Evolutionary conservation across 2,888 invertebrate species (phyloP), one percentile per base, ranked within the genome.

Genomic region (Syritta pipiens): DNA sequence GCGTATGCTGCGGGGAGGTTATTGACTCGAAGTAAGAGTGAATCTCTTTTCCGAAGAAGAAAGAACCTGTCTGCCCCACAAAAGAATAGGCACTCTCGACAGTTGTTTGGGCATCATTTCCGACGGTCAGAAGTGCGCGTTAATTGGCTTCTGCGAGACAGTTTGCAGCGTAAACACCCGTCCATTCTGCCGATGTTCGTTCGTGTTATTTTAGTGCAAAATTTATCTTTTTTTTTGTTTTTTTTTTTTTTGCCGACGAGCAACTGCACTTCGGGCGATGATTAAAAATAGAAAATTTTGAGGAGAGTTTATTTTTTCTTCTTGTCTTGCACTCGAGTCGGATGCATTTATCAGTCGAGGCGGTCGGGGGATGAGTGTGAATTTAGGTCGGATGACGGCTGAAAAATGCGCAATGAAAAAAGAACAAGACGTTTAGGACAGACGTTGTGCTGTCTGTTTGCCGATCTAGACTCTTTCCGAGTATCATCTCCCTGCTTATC

Each of bases 131-230:
- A 77, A 77, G 71, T 77, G 71, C 77, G 53, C 53, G 77, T 67
- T 77, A 77, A 77, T 77, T 77, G 71, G 53, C 60, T 67, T 6
- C 40, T 60, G 40, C 46, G 44, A 71, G 65, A 71, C 65, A 71
- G 48, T 67, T 14, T 49, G 32, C 19, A 77, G 67, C 55, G 77
- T 77, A 77, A 77, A 77, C 77, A 77, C 53, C 53, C 42, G 35
- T 49, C 30, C 44, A 53, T 57, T 59, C 26, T 44, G 9, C 22
- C 14, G 63, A 32, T 51, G 44, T 32, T 35, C 14, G 22, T 60
- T 37, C 48, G n/a, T 28, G 24, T 44, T 71, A 30, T 77, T 71
- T 51, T 57, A 62, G 22, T 26, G 53, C 46, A 24, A n/a, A n/a
- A n/a, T n/a, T n/a, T n/a, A n/a, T n/a, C n/a, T n/a, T n/a, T n/a